phyloP scores from a whole-genome alignment of 2,113 vertebrate genomes.

The Galbula dea region DNA sequence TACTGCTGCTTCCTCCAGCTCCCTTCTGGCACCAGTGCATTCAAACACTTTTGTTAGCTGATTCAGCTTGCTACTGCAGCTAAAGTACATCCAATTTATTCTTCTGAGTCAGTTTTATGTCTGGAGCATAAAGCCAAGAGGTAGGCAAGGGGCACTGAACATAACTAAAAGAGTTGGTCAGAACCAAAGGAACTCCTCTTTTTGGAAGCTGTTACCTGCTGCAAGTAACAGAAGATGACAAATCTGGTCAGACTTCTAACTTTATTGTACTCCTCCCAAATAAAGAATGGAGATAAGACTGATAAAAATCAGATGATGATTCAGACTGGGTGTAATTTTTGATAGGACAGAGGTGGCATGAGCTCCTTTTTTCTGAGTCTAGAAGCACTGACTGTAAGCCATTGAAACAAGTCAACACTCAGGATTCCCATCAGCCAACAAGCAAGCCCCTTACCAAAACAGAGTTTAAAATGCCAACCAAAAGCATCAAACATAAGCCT shows the following conservation, averaged over 20 bases:
- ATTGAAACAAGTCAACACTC: not conserved
- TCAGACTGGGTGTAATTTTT: not conserved
- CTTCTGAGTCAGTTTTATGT: not conserved
- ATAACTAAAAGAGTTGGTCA: not conserved
- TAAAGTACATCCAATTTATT: not conserved
- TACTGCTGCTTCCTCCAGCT: not conserved
- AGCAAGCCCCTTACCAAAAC: not conserved
- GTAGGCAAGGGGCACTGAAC: not conserved
- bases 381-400: not conserved
- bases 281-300: not conserved
- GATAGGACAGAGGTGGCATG: not conserved
- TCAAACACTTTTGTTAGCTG: not conserved
- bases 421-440: not conserved
- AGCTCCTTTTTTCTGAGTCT: not conserved
- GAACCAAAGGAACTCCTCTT: not conserved
- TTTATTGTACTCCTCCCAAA: not conserved
- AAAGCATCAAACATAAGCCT: not conserved
- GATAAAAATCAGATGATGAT: not conserved
- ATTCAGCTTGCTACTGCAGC: not conserved
- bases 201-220: not conserved
- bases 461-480: not conserved
- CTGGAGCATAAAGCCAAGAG: not conserved
- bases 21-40: not conserved
- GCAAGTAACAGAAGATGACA: not conserved
- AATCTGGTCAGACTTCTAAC: no score